Base-by-base conservation (phyloP, 2,113 vertebrate species). In the Toxotes chatareus region DNA sequence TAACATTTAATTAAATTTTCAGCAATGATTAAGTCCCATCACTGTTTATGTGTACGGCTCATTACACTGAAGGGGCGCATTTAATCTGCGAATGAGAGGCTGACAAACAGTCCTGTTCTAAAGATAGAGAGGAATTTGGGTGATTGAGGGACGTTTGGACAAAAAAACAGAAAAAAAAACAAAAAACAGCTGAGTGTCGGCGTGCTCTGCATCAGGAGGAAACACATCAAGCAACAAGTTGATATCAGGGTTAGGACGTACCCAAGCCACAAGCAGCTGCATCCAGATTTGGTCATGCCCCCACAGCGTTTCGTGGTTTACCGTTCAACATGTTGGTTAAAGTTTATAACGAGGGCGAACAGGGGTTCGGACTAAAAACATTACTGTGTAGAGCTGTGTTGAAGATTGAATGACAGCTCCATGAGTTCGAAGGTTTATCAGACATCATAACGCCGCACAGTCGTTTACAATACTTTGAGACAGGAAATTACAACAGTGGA, bases 1-100 rank as follows among this genome's bases (percentile, higher is more conserved):
- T 67, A 77, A 84, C 77, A 31, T 88, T 88, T 77, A 81, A 85
- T 87, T 79, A 79, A 42, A 88, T 84, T 86, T 84, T 73, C 67
- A 70, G 77, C 17, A 57, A 51, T 66, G 64, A 82, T 85, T 69
- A 57, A 73, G 60, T 86, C 76, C 68, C 11, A 2, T 72, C 70
- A 19, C 42, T 69, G 79, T 79, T 69, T 69, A 44, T 36, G 71
- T 63, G 62, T 31, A 49, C 34, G 42, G 76, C 78, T 84, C 75
- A 65, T 88, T 80, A 80, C 59, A 31, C 81, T 51, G 68, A 80
- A 40, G 60, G 13, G 66, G 32, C 57, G 69, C 86, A 74, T 90
- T 90, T 84, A 89, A 87, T 87, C 67, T 87, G 82, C 75, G 82
- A 84, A 80, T 40, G 81, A 89, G 60, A 74, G 63, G 40, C 23